Evolutionary conservation across 2,888 invertebrate genomes (phyloP).

Genomic region (Strigamia transsilvanica): DNA sequence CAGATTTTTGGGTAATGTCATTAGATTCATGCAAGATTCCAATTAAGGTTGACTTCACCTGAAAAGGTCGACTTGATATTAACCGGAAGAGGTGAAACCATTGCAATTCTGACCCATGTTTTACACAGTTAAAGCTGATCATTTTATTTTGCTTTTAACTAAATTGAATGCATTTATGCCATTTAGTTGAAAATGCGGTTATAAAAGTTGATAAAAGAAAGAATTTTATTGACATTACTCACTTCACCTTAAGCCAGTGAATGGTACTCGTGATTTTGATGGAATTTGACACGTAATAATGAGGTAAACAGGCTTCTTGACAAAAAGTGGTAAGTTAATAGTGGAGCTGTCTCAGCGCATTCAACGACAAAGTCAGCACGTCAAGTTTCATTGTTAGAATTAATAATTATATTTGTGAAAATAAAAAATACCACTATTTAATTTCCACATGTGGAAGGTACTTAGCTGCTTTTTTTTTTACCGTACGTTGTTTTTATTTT

Average conservation of each 20-base stretch:
- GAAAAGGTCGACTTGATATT: slow-evolving; percentile 32
- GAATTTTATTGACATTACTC: neutral
- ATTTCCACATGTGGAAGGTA: no score
- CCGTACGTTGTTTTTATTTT: no score
- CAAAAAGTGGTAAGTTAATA: slow-evolving; percentile 31
- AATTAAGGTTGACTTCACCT: slow-evolving; percentile 47
- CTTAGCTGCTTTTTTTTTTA: no score
- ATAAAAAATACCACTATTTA: no score
- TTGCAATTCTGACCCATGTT: slow-evolving; percentile 21
- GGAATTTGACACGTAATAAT: slow-evolving; percentile 37
- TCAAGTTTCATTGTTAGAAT: no score
- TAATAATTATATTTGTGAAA: no score
- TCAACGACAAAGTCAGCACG: neutral
- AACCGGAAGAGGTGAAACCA: slow-evolving; percentile 40
- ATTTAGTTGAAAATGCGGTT: slow-evolving; percentile 6
- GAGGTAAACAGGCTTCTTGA: slow-evolving; percentile 34
- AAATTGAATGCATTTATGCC: slow-evolving; percentile 3
- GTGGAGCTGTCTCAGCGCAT: slow-evolving; percentile 6
- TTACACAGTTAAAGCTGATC: neutral
- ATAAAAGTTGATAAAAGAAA: slow-evolving; percentile 6
- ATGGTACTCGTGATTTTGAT: neutral
- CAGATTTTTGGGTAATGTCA: slow-evolving; percentile 40
- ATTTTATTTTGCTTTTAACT: slow-evolving; percentile 13
- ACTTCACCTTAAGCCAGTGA: neutral
- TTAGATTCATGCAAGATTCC: slow-evolving; percentile 43